Evolutionary conservation across 2,888 invertebrate species (phyloP), one percentile per base, ranked within the genome.

Genomic region (Plutella xylostella): DNA sequence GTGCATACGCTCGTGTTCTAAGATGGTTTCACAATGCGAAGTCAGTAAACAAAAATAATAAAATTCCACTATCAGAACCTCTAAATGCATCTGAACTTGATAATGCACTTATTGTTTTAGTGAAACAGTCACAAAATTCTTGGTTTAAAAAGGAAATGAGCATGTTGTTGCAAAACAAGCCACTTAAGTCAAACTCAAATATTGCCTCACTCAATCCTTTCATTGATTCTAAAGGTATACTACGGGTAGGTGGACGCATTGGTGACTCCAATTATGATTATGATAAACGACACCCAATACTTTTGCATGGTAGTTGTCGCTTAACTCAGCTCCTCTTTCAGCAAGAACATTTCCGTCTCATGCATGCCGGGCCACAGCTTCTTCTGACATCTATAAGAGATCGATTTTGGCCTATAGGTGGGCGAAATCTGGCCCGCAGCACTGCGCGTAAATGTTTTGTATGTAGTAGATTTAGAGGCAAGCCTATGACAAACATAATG

Each of bases 241-340:
- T 47, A 9, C 15, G 48, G 20, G 45, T 47, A 2, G 48, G 48
- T 17, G 48, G 50, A 9, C 25, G 47, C 2, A 28, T 50, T 4
- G 28, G 37, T 2, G 28, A 44, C 2, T 37, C 37, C 7, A 37
- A 28, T 19, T 43, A 9, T 30, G 4, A 12, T n/a, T 43, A 37
- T 28, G 37, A 37, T 22, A 43, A 37, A 38, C 37, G 38, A 28
- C 28, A 43, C 19, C 43, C 37, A 6, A 40, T 40, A 2, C 15
- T 45, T 11, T 20, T 45, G 22, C 12, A 31, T 19, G 22, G 15
- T 4, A 39, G 7, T 12, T 40, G 40, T 31, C 3, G 33, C 17
- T n/a, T 30, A 4, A 41, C 30, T 41, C 2, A 18, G 17, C 41
- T 39, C 12, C 11, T 39, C 21, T 41, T 33, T 21, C 20, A 18